Evolutionary conservation across 1,140 invertebrate species (phyloP).

Genomic region (Arctopsyche grandis): DNA sequence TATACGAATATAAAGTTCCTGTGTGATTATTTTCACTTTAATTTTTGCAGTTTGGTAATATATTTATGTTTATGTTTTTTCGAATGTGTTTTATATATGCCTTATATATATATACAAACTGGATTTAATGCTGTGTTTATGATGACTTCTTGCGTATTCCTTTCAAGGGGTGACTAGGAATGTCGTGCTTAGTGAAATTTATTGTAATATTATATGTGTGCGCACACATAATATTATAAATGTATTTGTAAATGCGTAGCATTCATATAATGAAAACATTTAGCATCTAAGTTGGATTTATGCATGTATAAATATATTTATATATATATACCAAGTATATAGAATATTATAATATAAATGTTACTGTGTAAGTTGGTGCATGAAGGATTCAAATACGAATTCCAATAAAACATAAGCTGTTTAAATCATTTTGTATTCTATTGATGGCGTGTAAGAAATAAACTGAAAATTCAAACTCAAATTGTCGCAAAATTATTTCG

Average conservation of each 20-base stretch:
- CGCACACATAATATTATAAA: conserved; percentile 42
- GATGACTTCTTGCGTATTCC: not conserved
- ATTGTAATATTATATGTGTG: conserved; percentile 20
- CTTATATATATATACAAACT: not conserved
- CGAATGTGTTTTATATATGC: not conserved
- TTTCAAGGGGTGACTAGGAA: not conserved
- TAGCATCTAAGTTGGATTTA: conserved; percentile 35
- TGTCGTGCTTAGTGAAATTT: not conserved
- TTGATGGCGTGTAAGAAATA: conserved; percentile 4
- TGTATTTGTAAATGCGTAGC: conserved; percentile 45
- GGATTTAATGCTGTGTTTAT: not conserved
- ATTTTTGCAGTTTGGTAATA: no score
- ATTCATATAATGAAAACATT: conserved; percentile 46
- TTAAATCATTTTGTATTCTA: conserved; percentile 12
- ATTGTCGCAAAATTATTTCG: no score
- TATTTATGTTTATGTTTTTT: no score
- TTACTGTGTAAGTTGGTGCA: no score
- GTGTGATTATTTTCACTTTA: no score
- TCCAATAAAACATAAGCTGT: conserved; percentile 6
- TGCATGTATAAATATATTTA: no score
- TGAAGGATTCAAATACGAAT: not conserved
- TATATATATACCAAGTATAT: conserved; percentile 37
- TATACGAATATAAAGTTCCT: no score
- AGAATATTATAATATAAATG: conserved; percentile 39
- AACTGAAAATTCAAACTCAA: not conserved